phyloP scores from a whole-genome alignment of 2,797 vertebrate genomes.

The Nothura maculosa region DNA sequence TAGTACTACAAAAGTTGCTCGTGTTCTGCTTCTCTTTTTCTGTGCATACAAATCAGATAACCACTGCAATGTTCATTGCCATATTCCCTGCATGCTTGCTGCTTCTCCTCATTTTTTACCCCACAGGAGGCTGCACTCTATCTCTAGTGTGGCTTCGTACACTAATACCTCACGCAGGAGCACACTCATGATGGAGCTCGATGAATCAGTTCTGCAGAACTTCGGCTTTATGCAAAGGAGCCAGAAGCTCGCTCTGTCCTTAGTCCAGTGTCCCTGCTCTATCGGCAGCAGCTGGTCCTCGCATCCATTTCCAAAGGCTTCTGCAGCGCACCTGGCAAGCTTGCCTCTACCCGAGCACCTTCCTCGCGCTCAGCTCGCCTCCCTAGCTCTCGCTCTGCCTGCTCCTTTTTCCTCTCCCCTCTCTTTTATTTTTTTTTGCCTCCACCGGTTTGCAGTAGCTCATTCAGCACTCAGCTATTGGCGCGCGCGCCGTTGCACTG shows the following conservation, averaged over 20 bases:
- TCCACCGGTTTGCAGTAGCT: conserved; percentile 64
- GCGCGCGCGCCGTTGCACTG: conserved; percentile 74
- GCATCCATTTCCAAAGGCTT: conserved; percentile 67
- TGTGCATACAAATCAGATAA: conserved; percentile 43
- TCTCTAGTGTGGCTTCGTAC: conserved; percentile 36
- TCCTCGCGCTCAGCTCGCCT: conserved; percentile 55
- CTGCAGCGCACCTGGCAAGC: conserved; percentile 70
- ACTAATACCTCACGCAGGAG: conserved; percentile 42
- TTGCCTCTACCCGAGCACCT: conserved; percentile 56
- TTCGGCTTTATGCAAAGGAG: conserved; percentile 58
- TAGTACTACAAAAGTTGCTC: conserved; percentile 49
- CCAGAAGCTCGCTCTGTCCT: conserved; percentile 27
- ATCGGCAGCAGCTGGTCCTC: conserved; percentile 63
- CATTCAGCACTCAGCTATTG: conserved; percentile 75
- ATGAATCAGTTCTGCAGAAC: conserved; percentile 64
- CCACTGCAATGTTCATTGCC: conserved; percentile 43
- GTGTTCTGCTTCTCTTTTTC: conserved; percentile 37
- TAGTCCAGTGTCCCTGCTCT: conserved; percentile 50
- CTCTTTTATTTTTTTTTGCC: background rate
- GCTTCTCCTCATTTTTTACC: conserved; percentile 49
- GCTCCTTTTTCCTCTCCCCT: conserved; percentile 25
- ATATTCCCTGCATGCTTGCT: conserved; percentile 69
- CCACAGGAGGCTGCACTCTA: conserved; percentile 20
- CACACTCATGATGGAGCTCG: conserved; percentile 41
- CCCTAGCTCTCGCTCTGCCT: conserved; percentile 51